Base-by-base conservation (phyloP, 2,797 vertebrate genomes). In the Aphelocoma californica region DNA sequence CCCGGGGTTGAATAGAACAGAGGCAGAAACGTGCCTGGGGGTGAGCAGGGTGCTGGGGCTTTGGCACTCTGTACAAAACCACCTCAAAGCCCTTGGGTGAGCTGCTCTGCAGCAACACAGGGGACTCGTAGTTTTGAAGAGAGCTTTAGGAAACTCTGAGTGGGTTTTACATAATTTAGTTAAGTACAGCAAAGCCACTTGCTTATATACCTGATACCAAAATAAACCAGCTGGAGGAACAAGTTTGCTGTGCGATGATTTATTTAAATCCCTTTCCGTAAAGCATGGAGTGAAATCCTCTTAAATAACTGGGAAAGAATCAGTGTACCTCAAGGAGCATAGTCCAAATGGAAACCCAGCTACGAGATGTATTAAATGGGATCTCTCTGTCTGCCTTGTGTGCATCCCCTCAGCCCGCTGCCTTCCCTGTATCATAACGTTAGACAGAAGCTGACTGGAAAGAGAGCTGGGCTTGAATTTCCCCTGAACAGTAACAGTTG, bases 91-190 rank as follows among this genome's bases (percentile, higher is more conserved):
- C 73, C 75, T 73, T 61, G 47, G 6, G 34, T 44, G 94, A 94
- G 60, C 93, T 77, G 81, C 70, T 94, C 24, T 44, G 64, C 91
- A 82, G 69, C 64, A 36, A 31, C 75, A 78, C 74, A 58, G 81
- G 72, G 78, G 67, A 82, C 91, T 48, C 9, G 21, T 71, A 74
- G 90, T 87, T 95, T 86, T 89, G 85, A 93, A 91, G 92, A 93
- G 81, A 81, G 81, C 91, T 96, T 96, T 93, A 92, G 93, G 91
- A 93, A 93, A 96, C 90, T 94, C 88, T 64, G 92, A 95, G 86
- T 89, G 84, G 94, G 81, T 96, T 96, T 95, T 96, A 83, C 93
- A 95, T 96, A 94, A 96, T 95, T 97, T 80, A 38, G 70, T 90
- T 92, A 94, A 96, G 94, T 8, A 64, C 80, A 48, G 88, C 81